Conservation (phyloP, 2,888 invertebrate genomes). For the Drosophila stalkeri region DNA sequence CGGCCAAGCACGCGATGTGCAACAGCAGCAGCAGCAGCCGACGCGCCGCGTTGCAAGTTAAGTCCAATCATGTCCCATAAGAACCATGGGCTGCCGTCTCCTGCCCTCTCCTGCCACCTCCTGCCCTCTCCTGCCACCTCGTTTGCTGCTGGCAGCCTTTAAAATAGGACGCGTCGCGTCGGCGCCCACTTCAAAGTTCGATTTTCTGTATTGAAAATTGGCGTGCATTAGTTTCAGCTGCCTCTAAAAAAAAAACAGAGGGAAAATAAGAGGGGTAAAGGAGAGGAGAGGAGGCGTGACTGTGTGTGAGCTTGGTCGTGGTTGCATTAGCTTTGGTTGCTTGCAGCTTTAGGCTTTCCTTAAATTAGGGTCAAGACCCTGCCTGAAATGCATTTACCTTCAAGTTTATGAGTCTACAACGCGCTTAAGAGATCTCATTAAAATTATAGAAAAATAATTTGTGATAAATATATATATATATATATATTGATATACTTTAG, state of each 20-base stretch:
- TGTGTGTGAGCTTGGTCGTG: background rate
- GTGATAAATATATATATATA: no score
- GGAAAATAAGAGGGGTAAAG: background rate
- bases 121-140: background rate
- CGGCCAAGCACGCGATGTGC: conserved; percentile 63
- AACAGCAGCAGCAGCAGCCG: conserved; percentile 33
- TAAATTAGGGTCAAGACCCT: conserved; percentile 35
- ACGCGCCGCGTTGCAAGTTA: conserved; percentile 18
- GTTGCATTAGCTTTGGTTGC: background rate
- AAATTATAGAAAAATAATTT: background rate
- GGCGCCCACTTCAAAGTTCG: conserved; percentile 73
- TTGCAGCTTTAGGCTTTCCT: conserved; percentile 30
- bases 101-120: background rate
- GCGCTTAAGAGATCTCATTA: background rate
- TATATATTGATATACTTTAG: no score
- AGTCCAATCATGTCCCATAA: conserved; percentile 17
- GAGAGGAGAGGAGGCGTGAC: background rate
- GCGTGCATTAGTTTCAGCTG: conserved; percentile 61
- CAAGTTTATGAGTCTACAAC: no score
- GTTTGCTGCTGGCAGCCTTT: background rate
- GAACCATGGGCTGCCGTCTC: background rate
- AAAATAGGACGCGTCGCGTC: conserved; percentile 41
- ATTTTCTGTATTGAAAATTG: conserved; percentile 76
- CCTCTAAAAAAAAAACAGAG: conserved; percentile 3
- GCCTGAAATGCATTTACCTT: background rate